Evolutionary conservation across 2,797 vertebrate genomes (phyloP).

Genomic region (Erethizon dorsatum): DNA sequence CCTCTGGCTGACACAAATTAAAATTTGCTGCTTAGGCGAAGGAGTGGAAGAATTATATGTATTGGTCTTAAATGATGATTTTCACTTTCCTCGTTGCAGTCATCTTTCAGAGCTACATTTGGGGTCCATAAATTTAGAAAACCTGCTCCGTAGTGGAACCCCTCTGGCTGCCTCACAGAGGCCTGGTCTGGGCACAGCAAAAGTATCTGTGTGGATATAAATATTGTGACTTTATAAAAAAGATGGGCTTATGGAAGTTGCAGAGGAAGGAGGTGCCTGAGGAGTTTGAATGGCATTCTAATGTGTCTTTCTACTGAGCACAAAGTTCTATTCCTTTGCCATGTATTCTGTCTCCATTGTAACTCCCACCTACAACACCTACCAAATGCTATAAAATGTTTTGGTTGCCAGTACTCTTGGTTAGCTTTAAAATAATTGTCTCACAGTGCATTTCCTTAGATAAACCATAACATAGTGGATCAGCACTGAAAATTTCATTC

Average conservation of each 20-base stretch:
- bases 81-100: not conserved
- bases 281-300: no score
- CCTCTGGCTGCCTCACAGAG: not conserved
- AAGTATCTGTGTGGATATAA: not conserved
- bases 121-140: not conserved
- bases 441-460: not conserved
- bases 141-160: not conserved
- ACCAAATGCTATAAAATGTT: not conserved
- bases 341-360: not conserved
- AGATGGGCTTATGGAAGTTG: not conserved
- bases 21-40: not conserved
- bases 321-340: not conserved
- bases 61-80: not conserved
- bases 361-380: not conserved
- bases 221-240: not conserved
- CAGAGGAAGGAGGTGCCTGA: not conserved
- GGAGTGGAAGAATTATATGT: not conserved
- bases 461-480: constrained; percentile 12
- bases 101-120: not conserved
- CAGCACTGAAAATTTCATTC: not conserved
- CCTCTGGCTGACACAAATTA: not conserved
- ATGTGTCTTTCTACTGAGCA: not conserved
- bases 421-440: not conserved
- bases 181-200: not conserved
- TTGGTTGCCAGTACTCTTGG: not conserved